Base-by-base conservation (phyloP, 2,113 vertebrate species). In the Notiomystis cincta region DNA sequence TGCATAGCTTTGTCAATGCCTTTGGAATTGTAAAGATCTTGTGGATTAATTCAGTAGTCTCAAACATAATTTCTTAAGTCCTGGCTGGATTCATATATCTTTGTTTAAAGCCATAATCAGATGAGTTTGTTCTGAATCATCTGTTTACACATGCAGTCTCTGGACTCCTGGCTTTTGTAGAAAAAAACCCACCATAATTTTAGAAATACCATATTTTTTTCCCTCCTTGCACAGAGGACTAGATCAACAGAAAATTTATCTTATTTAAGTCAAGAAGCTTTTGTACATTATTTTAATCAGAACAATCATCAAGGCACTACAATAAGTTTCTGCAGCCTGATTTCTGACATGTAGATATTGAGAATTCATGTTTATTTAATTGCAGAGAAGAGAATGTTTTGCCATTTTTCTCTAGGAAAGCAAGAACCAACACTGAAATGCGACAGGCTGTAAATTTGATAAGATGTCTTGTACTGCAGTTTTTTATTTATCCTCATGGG, bases 401-500 rank as follows among this genome's bases (percentile, higher is more conserved):
- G 33, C 30, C 42, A 77, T 93, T 90, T 94, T 90, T 88, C 42
- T 80, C 13, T 31, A 77, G 47, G 75, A 91, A 75, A 89, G 56
- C 24, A 72, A 91, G 48, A 27, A 57, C 11, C 13, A 79, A 70
- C 50, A 73, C 35, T 66, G 58, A 82, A 88, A 80, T 38, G 11
- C 0, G 0, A 89, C 58, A 89, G 56, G 45, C 57, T 88, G 87
- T 70, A 93, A 95, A 93, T 94, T 90, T 95, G 80, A 73, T 93
- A 90, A 91, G 65, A 92, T 19, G 69, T 85, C 89, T 79, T 10
- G 35, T 76, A 75, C n/a, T 47, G 60, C 37, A 83, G 11, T 28
- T 77, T 78, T 87, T 90, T 30, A 88, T 92, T 92, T 96, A 70
- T 69, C 67, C 90, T 87, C 93, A 17, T 37, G 78, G 65, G 92